Conservation (phyloP, 53 echinoderm and acorn worm species). For the Henricia sp. region DNA sequence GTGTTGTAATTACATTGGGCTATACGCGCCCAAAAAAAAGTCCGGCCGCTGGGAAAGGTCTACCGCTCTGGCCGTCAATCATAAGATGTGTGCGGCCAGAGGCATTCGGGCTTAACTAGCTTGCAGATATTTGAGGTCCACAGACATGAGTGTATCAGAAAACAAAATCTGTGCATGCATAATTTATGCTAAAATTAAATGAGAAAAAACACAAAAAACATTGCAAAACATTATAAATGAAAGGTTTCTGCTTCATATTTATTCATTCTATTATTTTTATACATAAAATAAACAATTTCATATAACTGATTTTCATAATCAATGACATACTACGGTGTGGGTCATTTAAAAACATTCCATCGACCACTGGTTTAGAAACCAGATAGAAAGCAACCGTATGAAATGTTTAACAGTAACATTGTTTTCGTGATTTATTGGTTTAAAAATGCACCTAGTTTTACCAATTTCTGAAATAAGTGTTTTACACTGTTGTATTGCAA, state of each 20-base stretch:
- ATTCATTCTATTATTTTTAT: slow-evolving; percentile 44
- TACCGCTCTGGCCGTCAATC: no score
- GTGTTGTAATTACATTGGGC: no score
- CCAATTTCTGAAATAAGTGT: slow-evolving; percentile 28
- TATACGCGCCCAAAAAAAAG: no score
- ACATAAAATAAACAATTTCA: slow-evolving; percentile 65
- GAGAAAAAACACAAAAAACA: no score
- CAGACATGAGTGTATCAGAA: no score
- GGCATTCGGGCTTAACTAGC: no score
- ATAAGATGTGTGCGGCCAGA: no score
- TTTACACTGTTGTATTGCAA: background rate
- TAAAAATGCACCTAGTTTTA: background rate
- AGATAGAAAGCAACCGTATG: background rate
- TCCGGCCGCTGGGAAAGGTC: no score
- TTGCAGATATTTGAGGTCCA: no score
- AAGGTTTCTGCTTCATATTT: slow-evolving; percentile 50
- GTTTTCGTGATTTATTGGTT: background rate
- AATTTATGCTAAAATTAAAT: no score
- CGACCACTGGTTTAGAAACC: background rate
- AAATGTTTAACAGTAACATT: slow-evolving; percentile 12
- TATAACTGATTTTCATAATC: slow-evolving; percentile 38
- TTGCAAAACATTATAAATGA: no score
- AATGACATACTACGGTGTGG: background rate
- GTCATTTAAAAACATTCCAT: background rate
- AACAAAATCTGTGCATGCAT: no score